A percentile compares a stretch with the other conserved stretches of the same genome.
phyloP scores from a whole-genome alignment of 2,888 invertebrate species.

The Tenthredo distinguenda region DNA sequence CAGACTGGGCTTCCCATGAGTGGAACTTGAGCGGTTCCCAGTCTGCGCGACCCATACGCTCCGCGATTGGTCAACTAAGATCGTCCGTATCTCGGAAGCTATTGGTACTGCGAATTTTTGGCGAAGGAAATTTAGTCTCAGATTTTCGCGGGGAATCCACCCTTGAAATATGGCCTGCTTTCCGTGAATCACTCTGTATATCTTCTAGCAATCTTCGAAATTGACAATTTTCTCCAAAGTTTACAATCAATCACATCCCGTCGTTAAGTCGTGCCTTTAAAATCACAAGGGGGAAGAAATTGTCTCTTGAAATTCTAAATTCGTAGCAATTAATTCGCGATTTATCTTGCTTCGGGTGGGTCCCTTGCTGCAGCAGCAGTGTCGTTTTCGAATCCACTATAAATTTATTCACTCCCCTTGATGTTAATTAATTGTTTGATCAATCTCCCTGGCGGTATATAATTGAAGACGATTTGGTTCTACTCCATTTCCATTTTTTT shows the following conservation, averaged over 20 bases:
- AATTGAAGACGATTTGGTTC: not conserved
- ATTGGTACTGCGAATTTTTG: too few species aligned
- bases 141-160: too few species aligned
- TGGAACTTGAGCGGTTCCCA: too few species aligned
- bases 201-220: not conserved
- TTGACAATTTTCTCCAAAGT: not conserved
- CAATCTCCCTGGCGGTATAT: not conserved
- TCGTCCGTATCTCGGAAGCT: too few species aligned
- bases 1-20: too few species aligned
- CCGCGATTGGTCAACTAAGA: too few species aligned
- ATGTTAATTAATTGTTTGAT: constrained; percentile 5
- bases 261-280: not conserved
- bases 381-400: not conserved
- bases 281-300: not conserved
- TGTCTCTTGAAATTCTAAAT: constrained; percentile 6
- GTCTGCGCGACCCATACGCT: too few species aligned
- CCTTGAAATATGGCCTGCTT: too few species aligned
- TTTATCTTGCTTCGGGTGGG: not conserved
- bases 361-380: not conserved
- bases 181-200: not conserved
- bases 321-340: constrained; percentile 16
- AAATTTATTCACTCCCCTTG: not conserved
- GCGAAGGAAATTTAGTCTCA: too few species aligned
- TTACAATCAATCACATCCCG: not conserved
- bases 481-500: not conserved